Evolutionary conservation across 1,140 invertebrate genomes (phyloP).

Genomic region (Leptestheria dahalacensis): DNA sequence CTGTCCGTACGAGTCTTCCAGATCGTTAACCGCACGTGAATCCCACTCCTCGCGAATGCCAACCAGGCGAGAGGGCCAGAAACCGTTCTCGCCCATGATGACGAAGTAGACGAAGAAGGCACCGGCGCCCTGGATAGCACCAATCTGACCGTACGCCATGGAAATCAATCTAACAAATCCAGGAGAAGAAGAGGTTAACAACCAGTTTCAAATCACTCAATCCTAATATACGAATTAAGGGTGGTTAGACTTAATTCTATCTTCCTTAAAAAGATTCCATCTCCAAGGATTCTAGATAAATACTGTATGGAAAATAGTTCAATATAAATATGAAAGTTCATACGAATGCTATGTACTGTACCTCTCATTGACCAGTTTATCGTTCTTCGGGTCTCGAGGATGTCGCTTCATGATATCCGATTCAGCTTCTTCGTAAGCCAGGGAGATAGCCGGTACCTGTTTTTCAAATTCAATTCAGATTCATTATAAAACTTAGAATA

Average conservation of each 20-base stretch:
- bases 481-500: background rate
- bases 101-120: constrained; percentile 99
- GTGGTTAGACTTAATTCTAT: too few relatives aligned
- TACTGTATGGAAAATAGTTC: too few relatives aligned
- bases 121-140: constrained; percentile 97
- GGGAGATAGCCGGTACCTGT: constrained; percentile 94
- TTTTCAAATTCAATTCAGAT: too few relatives aligned
- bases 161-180: constrained; percentile 79
- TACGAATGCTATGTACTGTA: constrained; percentile 32
- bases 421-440: constrained; percentile 96
- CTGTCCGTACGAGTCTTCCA: constrained; percentile 92
- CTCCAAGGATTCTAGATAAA: background rate
- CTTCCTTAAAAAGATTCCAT: background rate
- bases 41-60: constrained; percentile 92
- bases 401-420: constrained; percentile 98
- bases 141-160: constrained; percentile 96
- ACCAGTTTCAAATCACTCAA: too few relatives aligned
- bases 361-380: constrained; percentile 99
- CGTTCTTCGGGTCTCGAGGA: constrained; percentile 82
- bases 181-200: too few relatives aligned
- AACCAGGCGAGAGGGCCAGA: constrained; percentile 67
- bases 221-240: too few relatives aligned
- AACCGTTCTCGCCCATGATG: constrained; percentile 97
- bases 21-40: constrained; percentile 86
- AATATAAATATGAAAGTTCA: background rate